phyloP scores from a whole-genome alignment of 1,140 invertebrate genomes.

The Drosophila tropicalis region DNA sequence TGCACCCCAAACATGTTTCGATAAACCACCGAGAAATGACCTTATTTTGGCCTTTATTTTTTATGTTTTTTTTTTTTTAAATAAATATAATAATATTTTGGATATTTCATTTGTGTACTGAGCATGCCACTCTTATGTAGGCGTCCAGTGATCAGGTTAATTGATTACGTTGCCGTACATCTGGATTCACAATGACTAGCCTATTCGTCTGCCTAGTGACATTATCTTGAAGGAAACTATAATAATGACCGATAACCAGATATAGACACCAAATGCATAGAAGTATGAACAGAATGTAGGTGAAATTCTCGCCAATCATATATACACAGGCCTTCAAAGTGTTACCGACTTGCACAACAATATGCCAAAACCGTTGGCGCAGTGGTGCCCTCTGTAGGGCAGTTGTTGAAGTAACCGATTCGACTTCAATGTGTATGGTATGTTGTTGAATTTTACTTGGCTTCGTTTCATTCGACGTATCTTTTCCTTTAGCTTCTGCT shows the following conservation, averaged over 20 bases:
- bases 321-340: conserved; percentile 35
- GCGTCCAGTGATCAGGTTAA: background rate
- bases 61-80: conserved; percentile 2
- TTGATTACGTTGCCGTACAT: background rate
- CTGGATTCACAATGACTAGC: conserved; percentile 16
- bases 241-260: conserved; percentile 55
- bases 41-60: conserved; percentile 7
- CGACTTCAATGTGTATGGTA: conserved; percentile 63
- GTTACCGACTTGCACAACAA: conserved; percentile 30
- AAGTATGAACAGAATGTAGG: conserved; percentile 55
- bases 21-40: conserved; percentile 34
- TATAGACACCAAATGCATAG: conserved; percentile 69
- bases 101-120: background rate
- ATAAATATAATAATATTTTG: conserved; percentile 14
- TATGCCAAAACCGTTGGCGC: conserved; percentile 44
- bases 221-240: conserved; percentile 44
- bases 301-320: conserved; percentile 68
- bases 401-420: conserved; percentile 51
- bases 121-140: background rate
- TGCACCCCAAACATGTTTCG: conserved; percentile 74
- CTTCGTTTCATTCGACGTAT: background rate
- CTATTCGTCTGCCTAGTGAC: conserved; percentile 18
- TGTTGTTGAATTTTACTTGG: conserved; percentile 39
- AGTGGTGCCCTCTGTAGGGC: conserved; percentile 50
- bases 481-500: background rate